Conservation (phyloP, 2,113 vertebrate species). For the Clarias gariepinus region DNA sequence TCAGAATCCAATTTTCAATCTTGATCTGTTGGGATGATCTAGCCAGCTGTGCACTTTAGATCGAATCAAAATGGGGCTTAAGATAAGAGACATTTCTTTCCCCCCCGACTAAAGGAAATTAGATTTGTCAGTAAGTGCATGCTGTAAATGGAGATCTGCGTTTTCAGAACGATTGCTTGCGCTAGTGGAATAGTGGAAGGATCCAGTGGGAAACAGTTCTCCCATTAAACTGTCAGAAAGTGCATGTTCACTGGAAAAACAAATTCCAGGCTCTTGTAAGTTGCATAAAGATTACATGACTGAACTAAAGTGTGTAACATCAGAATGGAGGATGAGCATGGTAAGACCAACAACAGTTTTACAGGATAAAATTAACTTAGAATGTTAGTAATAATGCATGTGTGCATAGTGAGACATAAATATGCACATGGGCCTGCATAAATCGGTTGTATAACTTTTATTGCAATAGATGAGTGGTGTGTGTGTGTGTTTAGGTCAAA, state of each 20-base stretch:
- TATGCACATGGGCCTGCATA: not conserved
- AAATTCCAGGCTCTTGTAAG: conserved; percentile 19
- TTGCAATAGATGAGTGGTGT: conserved; percentile 15
- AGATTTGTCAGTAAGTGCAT: conserved; percentile 47
- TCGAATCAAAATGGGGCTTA: conserved; percentile 43
- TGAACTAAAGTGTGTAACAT: not conserved
- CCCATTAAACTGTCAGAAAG: conserved; percentile 41
- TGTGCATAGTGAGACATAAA: not conserved
- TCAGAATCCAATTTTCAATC: conserved; percentile 40
- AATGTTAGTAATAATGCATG: not conserved
- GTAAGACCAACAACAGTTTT: not conserved
- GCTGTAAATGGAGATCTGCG: conserved; percentile 30
- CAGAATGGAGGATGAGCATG: not conserved
- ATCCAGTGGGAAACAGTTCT: conserved; percentile 44
- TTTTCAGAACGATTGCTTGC: conserved; percentile 30
- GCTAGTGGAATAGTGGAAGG: conserved; percentile 33
- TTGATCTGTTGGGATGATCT: conserved; percentile 35
- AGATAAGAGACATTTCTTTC: conserved; percentile 40
- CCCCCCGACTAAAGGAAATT: conserved; percentile 36
- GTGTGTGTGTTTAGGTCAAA: not conserved
- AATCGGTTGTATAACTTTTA: conserved; percentile 14
- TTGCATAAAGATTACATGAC: conserved; percentile 19
- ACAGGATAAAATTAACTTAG: not conserved
- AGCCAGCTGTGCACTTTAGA: conserved; percentile 47
- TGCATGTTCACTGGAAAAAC: conserved; percentile 19